These are phyloP conservation scores for Halcyon malimbica DNA, from an alignment of 2,113 vertebrate genomes.

Conservation along the genomic window DNA sequence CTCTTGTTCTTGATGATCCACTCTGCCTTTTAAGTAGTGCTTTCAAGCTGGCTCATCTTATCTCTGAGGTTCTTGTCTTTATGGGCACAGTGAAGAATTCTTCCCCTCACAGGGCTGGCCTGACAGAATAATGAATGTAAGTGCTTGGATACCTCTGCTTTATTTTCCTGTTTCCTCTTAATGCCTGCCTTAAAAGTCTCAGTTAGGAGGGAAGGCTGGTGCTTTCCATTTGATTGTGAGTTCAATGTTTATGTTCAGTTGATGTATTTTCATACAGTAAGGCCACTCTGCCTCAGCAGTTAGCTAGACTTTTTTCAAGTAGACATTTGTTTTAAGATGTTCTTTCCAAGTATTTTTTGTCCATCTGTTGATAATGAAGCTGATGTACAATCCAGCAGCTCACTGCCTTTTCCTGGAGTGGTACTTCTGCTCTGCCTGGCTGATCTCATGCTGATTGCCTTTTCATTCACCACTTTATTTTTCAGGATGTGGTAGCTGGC, in stretches of 20 bases:
- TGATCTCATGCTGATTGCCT: neutral
- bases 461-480: neutral
- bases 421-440: neutral
- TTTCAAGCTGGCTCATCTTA: neutral
- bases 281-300: neutral
- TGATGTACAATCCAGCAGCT: neutral
- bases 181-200: neutral
- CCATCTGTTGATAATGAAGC: neutral
- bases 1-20: neutral
- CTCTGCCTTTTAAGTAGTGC: neutral
- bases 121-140: neutral
- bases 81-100: neutral
- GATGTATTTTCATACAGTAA: neutral
- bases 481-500: slow-evolving; percentile 41
- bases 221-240: neutral
- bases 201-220: neutral
- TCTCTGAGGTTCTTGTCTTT: neutral
- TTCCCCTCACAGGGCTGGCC: accelerated
- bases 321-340: neutral
- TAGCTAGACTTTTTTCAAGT: neutral
- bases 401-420: neutral
- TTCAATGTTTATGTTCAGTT: neutral
- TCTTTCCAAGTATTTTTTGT: slow-evolving; percentile 20
- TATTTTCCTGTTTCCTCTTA: neutral
- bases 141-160: neutral